These are phyloP conservation scores for Eudyptes chrysolophus DNA, from an alignment of 2,113 vertebrate species.

Conservation along the genomic window DNA sequence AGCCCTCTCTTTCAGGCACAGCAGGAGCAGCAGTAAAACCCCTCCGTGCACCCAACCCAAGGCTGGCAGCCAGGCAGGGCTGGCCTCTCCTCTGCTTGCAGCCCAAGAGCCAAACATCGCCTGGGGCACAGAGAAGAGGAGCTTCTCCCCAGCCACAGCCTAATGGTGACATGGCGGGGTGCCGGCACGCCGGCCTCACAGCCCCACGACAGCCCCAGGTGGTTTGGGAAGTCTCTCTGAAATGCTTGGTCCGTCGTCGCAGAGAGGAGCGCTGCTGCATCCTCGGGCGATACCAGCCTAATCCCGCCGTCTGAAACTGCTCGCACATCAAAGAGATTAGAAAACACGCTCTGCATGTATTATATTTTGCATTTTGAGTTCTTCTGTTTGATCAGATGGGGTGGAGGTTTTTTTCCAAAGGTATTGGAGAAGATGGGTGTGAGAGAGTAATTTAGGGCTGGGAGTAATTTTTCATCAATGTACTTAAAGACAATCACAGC, in stretches of 20 bases:
- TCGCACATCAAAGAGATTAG: background rate
- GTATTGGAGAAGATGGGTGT: conserved; percentile 5
- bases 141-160: background rate
- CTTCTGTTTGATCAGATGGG: background rate
- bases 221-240: background rate
- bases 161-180: accelerated
- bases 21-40: background rate
- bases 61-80: background rate
- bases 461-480: conserved; percentile 51
- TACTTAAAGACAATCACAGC: conserved; percentile 63
- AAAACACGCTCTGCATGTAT: background rate
- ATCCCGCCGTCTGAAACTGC: background rate
- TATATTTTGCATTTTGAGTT: background rate
- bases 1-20: background rate
- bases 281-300: background rate
- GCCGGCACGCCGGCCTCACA: accelerated
- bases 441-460: conserved; percentile 15
- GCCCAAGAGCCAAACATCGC: background rate
- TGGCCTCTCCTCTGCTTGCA: background rate
- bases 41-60: background rate
- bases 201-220: accelerated
- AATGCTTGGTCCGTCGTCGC: background rate
- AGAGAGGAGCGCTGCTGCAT: background rate
- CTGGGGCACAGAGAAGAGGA: background rate
- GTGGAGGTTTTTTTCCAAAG: background rate